These are phyloP conservation scores for Sandelia bainsii DNA, from an alignment of 2,797 vertebrate genomes.

Conservation along the genomic window DNA sequence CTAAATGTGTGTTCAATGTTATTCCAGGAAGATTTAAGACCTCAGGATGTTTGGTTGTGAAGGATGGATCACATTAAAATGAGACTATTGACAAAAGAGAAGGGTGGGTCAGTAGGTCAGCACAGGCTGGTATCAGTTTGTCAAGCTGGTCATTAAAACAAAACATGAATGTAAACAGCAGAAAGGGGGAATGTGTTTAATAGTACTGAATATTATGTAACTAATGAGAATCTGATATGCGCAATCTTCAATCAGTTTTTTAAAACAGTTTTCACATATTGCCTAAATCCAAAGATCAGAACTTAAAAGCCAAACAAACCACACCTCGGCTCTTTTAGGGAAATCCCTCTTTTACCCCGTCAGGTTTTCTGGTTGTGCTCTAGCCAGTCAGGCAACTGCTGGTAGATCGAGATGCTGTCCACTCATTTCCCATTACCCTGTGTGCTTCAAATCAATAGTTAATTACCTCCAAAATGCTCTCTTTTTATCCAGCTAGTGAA, in stretches of 20 bases:
- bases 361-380: conserved; percentile 34
- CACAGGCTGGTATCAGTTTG: conserved; percentile 19
- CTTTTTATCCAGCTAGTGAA: conserved; percentile 65
- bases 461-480: conserved; percentile 78
- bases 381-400: conserved; percentile 31
- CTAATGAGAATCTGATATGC: not conserved
- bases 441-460: conserved; percentile 84
- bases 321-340: conserved; percentile 32
- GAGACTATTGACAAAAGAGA: conserved; percentile 47
- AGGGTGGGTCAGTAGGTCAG: conserved; percentile 30
- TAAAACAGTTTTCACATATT: too few species aligned
- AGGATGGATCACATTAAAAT: conserved; percentile 25
- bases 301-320: conserved; percentile 31
- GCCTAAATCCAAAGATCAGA: conserved; percentile 17
- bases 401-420: conserved; percentile 67
- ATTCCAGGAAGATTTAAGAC: conserved; percentile 16
- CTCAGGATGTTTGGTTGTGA: conserved; percentile 12
- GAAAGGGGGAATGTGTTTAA: conserved; percentile 1
- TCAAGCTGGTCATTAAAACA: conserved; percentile 10
- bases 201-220: conserved; percentile 4
- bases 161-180: not conserved
- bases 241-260: too few species aligned
- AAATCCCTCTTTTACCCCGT: conserved; percentile 37
- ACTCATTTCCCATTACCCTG: conserved; percentile 80
- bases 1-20: not conserved